Evolutionary conservation across 2,797 vertebrate genomes (phyloP).

Genomic region (Huso huso): DNA sequence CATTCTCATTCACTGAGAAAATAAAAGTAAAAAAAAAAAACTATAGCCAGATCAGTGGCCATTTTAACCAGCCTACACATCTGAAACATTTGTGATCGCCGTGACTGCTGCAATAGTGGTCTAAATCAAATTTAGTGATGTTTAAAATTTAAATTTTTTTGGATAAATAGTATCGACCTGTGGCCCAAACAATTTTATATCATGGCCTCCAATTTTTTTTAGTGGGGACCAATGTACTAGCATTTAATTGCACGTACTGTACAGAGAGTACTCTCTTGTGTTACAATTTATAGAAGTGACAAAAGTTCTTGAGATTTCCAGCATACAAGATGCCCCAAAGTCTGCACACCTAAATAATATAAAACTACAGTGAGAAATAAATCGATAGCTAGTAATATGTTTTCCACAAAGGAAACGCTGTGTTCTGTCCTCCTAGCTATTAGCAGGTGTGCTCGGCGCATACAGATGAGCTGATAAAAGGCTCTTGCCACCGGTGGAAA

Average conservation of each 20-base stretch:
- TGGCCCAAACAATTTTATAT: too few relatives aligned
- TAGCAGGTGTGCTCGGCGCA: conserved; percentile 43
- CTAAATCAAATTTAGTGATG: not conserved
- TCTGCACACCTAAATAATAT: not conserved
- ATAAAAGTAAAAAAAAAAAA: too few relatives aligned
- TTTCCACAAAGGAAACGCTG: conserved; percentile 37
- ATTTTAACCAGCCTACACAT: too few relatives aligned
- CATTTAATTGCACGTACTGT: not conserved
- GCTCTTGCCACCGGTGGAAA: conserved; percentile 52
- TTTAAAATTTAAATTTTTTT: not conserved
- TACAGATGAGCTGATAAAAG: conserved; percentile 66
- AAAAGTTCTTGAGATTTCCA: not conserved
- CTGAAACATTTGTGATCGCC: too few relatives aligned
- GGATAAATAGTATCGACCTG: not conserved
- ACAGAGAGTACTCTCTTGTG: not conserved
- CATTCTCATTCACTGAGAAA: not conserved
- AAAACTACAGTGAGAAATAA: conserved; percentile 35
- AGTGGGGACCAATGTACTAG: not conserved
- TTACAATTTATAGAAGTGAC: not conserved
- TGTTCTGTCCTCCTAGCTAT: conserved; percentile 50
- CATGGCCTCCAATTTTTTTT: too few relatives aligned
- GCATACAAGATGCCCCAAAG: not conserved
- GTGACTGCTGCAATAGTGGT: not conserved
- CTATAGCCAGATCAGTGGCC: too few relatives aligned
- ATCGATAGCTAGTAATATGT: conserved; percentile 47